A percentile compares a stretch with the other conserved stretches of the same genome.
Evolutionary conservation across 2,797 vertebrate genomes (phyloP).

Genomic region (Acipenser transmontanus): DNA sequence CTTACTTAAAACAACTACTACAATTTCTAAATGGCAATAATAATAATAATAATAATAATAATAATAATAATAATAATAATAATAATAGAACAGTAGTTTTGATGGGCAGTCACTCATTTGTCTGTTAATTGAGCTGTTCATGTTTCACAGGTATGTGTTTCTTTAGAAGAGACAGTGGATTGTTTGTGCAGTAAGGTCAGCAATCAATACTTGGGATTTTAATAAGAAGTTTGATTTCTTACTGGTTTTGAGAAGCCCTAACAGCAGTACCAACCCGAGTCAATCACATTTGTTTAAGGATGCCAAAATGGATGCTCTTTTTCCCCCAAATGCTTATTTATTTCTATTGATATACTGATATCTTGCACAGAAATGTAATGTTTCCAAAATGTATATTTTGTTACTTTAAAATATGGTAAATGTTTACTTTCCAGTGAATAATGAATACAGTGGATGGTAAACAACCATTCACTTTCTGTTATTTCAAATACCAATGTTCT

Average conservation of each 20-base stretch:
- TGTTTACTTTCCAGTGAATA: background rate
- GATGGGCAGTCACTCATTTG: no score
- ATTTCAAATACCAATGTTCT: background rate
- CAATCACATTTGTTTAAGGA: background rate
- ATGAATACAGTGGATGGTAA: background rate
- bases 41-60: no score
- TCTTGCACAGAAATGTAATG: background rate
- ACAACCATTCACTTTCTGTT: background rate
- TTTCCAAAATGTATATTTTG: background rate
- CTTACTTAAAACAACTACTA: no score
- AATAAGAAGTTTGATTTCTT: background rate
- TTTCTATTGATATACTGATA: background rate
- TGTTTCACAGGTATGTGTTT: background rate
- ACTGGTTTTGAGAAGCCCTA: background rate
- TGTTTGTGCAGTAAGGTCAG: slow-evolving; percentile 1
- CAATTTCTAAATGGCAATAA: no score
- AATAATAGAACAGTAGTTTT: no score
- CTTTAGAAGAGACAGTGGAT: background rate
- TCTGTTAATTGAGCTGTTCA: no score
- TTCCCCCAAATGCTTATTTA: background rate
- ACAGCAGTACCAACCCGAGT: background rate
- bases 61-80: no score
- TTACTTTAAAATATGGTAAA: background rate
- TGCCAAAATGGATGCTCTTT: background rate
- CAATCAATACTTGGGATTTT: background rate